Evolutionary conservation across 2,797 vertebrate genomes (phyloP).

Genomic region (Macropus fuliginosus): DNA sequence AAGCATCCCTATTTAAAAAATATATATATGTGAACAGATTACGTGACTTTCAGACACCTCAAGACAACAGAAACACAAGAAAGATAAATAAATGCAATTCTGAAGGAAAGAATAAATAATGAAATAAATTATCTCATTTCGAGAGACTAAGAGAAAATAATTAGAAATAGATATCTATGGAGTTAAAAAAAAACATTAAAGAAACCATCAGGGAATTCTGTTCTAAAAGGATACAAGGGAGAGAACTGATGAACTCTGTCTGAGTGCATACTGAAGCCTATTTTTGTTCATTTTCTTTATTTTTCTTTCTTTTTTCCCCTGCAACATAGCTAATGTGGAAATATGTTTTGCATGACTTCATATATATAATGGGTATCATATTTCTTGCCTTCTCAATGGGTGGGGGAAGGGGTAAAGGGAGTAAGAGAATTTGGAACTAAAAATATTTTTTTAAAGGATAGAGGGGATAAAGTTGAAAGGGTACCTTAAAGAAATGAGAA

Average conservation of each 20-base stretch:
- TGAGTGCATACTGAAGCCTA: background rate
- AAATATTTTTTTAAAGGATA: background rate
- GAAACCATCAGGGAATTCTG: background rate
- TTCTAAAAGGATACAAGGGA: background rate
- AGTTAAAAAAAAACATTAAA: background rate
- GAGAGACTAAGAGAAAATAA: background rate
- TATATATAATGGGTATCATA: background rate
- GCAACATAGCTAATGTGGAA: background rate
- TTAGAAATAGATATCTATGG: background rate
- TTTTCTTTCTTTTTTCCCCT: background rate
- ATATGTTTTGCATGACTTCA: slow-evolving; percentile 3
- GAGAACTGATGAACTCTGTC: background rate
- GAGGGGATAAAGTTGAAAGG: background rate
- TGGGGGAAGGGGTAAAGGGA: background rate
- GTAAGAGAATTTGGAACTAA: background rate
- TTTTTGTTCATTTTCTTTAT: background rate
- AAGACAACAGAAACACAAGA: background rate
- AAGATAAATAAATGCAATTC: background rate
- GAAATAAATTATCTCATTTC: background rate
- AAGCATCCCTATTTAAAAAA: background rate
- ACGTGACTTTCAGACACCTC: background rate
- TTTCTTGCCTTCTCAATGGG: background rate
- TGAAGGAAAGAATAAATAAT: background rate
- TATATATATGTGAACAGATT: background rate
- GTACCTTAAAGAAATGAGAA: background rate